Percentiles rank a stretch among this genome's conserved stretches.
phyloP scores from a whole-genome alignment of 1,140 invertebrate genomes.

The Macrostomum lignano region DNA sequence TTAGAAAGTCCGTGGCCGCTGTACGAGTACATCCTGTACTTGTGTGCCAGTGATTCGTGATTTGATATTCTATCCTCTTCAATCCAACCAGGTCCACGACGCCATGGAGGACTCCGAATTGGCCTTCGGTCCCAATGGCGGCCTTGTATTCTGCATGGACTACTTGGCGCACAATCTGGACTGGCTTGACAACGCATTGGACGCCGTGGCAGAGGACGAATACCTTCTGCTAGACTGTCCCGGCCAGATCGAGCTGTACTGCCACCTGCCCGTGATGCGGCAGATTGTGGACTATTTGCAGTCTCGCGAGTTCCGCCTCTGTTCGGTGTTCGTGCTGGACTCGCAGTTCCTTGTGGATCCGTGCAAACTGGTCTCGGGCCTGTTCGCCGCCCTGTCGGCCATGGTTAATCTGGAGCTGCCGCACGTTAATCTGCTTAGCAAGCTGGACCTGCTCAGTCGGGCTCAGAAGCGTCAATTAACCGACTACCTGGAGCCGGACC shows the following conservation, averaged over 20 bases:
- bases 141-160: conserved; percentile 82
- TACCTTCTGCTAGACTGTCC: conserved; percentile 96
- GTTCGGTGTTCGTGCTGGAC: conserved; percentile 67
- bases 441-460: conserved; percentile 64
- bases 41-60: too few relatives aligned
- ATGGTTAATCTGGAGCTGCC: conserved; percentile 84
- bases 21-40: too few relatives aligned
- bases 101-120: conserved; percentile 79
- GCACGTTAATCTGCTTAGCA: conserved; percentile 70
- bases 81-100: conserved; percentile 73
- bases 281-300: conserved; percentile 38
- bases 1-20: too few relatives aligned
- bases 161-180: conserved; percentile 56
- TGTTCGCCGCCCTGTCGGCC: conserved; percentile 66
- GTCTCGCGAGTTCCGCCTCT: conserved; percentile 49
- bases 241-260: conserved; percentile 91
- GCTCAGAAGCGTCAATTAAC: conserved; percentile 46
- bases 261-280: conserved; percentile 62
- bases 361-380: conserved; percentile 70
- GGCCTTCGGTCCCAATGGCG: conserved; percentile 86
- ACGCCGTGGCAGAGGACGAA: conserved; percentile 41
- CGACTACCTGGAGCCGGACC: conserved; percentile 53
- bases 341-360: conserved; percentile 86
- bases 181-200: conserved; percentile 57
- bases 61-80: too few relatives aligned